Percentiles rank a stretch among this genome's conserved stretches.
These are phyloP conservation scores for Sarcophaga caerulescens DNA, from an alignment of 2,888 invertebrate genomes.

Conservation along the genomic window DNA sequence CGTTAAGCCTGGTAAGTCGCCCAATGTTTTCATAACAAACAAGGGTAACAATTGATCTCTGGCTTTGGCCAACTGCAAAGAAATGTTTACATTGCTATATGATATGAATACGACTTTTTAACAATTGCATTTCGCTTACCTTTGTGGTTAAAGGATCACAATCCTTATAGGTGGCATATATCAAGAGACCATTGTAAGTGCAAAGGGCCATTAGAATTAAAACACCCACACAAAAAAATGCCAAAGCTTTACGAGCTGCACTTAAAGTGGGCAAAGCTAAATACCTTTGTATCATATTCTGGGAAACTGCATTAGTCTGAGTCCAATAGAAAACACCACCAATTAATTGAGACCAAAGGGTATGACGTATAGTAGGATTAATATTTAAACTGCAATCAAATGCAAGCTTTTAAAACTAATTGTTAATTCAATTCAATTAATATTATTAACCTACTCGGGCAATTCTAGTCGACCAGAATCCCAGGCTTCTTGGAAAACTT, in stretches of 20 bases:
- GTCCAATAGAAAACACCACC: constrained; percentile 91
- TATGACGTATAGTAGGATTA: constrained; percentile 90
- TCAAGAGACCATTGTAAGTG: constrained; percentile 84
- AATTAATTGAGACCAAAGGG: constrained; percentile 89
- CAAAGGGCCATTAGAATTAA: constrained; percentile 82
- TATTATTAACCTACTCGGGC: constrained; percentile 84
- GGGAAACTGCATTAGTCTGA: constrained; percentile 90
- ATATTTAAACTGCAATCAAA: constrained; percentile 85
- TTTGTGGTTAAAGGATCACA: constrained; percentile 86
- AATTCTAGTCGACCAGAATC: constrained; percentile 87
- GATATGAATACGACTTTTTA: background rate
- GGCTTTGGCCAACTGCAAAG: constrained; percentile 84
- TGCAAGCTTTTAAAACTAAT: background rate
- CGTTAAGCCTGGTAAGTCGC: constrained; percentile 89
- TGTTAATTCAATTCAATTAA: constrained; percentile 8
- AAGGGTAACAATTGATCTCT: constrained; percentile 91
- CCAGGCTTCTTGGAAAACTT: constrained; percentile 86
- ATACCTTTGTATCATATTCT: constrained; percentile 94
- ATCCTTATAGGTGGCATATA: constrained; percentile 85
- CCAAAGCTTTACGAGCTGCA: constrained; percentile 83
- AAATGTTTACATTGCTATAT: background rate
- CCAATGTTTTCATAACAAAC: constrained; percentile 92
- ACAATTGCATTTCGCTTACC: constrained; percentile 70
- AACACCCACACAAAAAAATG: constrained; percentile 83
- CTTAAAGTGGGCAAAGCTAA: constrained; percentile 87